These are phyloP conservation scores for Mixornis gularis DNA, from an alignment of 2,113 vertebrate genomes.

Conservation along the genomic window DNA sequence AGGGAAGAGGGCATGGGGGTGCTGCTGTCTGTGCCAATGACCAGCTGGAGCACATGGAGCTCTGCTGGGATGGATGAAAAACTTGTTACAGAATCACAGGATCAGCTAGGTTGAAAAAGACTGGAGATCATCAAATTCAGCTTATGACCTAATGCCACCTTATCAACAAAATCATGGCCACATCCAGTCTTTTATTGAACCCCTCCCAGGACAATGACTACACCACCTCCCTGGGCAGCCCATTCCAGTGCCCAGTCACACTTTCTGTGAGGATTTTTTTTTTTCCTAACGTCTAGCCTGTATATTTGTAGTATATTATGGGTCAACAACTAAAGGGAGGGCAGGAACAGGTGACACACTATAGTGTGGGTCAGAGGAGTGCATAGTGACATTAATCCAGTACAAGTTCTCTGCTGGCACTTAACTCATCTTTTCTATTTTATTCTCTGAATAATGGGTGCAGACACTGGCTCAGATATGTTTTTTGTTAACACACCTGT, in stretches of 20 bases:
- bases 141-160: not conserved
- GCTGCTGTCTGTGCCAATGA: not conserved
- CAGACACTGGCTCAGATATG: not conserved
- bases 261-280: not conserved
- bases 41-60: not conserved
- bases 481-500: not conserved
- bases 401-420: not conserved
- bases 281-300: not conserved
- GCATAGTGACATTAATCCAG: not conserved
- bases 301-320: not conserved
- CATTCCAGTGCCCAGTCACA: not conserved
- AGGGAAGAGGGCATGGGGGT: not conserved
- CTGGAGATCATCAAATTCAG: not conserved
- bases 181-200: not conserved
- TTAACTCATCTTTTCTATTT: not conserved
- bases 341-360: not conserved
- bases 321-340: not conserved
- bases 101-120: not conserved
- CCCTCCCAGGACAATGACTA: too few relatives aligned
- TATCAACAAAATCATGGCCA: not conserved
- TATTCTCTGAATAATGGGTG: not conserved
- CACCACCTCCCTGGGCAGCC: not conserved
- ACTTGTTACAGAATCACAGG: not conserved
- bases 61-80: not conserved
- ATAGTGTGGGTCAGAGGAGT: not conserved